phyloP scores from a whole-genome alignment of 2,888 invertebrate species.

The Phlogophora meticulosa region DNA sequence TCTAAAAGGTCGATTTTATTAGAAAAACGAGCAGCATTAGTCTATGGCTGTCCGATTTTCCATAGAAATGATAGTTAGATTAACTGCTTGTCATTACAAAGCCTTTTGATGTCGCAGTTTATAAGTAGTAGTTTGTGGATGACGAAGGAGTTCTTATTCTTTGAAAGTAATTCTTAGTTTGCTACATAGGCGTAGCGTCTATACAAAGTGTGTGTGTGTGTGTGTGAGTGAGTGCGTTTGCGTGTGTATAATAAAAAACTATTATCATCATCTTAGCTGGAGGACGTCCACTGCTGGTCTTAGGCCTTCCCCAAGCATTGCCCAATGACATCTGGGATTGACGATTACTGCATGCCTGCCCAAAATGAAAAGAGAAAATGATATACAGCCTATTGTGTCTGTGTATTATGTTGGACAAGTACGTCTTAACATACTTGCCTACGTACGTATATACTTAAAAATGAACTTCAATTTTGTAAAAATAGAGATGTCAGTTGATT shows the following conservation, averaged over 20 bases:
- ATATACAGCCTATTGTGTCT: background rate
- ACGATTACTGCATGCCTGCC: background rate
- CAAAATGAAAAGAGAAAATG: background rate
- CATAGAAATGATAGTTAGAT: constrained; percentile 20
- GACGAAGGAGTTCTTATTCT: constrained; percentile 5
- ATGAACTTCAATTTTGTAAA: background rate
- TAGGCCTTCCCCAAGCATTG: too few relatives aligned
- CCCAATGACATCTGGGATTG: too few relatives aligned
- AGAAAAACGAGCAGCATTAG: background rate
- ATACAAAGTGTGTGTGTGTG: too few relatives aligned
- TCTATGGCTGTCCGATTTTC: too few relatives aligned
- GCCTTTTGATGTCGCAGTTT: background rate
- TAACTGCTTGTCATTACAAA: constrained; percentile 7
- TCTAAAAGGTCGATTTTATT: background rate
- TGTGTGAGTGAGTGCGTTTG: too few relatives aligned
- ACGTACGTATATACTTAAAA: too few relatives aligned
- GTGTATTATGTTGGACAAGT: too few relatives aligned
- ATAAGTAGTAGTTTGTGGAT: background rate
- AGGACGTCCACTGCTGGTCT: too few relatives aligned
- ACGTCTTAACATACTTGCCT: constrained; percentile 1
- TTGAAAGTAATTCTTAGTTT: background rate
- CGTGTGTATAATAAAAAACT: too few relatives aligned
- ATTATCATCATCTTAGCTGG: too few relatives aligned
- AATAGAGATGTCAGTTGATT: constrained; percentile 1
- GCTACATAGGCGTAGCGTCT: too few relatives aligned